Evolutionary conservation across 2,888 invertebrate species (phyloP).

Genomic region (Drosophila pseudotakahashii): DNA sequence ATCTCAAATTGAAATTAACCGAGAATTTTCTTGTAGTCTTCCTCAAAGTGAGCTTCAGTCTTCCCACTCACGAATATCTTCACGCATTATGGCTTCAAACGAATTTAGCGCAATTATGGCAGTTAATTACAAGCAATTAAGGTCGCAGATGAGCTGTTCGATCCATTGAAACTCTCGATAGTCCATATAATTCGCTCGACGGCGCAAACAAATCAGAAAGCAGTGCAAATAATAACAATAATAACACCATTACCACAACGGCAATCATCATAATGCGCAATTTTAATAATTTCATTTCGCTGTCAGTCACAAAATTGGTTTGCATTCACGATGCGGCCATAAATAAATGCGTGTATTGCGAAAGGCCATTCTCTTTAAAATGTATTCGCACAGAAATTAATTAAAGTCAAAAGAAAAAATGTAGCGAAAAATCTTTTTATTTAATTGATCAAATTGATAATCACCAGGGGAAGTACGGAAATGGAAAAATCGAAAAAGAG

Average conservation of each 20-base stretch:
- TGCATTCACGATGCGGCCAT: slow-evolving; percentile 33
- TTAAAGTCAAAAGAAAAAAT: slow-evolving; percentile 27
- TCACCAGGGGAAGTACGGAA: slow-evolving; percentile 15
- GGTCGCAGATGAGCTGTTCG: slow-evolving; percentile 23
- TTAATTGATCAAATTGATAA: slow-evolving; percentile 42
- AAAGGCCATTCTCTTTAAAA: slow-evolving; percentile 30
- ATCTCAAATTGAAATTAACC: slow-evolving; percentile 1
- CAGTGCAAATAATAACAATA: slow-evolving; percentile 57
- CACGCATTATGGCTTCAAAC: slow-evolving; percentile 24
- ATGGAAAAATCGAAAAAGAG: not conserved
- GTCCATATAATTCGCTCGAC: slow-evolving; percentile 28
- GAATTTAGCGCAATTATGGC: slow-evolving; percentile 40
- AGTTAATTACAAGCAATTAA: slow-evolving; percentile 72
- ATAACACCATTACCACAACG: slow-evolving; percentile 44
- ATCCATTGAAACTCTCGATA: slow-evolving; percentile 7
- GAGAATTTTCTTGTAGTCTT: not conserved
- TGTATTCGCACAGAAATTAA: slow-evolving; percentile 37
- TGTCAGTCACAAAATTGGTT: slow-evolving; percentile 60
- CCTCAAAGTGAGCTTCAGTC: not conserved
- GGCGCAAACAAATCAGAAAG: slow-evolving; percentile 62
- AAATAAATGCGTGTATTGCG: slow-evolving; percentile 26
- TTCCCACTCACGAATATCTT: not conserved
- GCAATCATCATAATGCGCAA: slow-evolving; percentile 54
- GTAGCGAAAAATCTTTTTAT: slow-evolving; percentile 24
- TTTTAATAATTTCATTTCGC: slow-evolving; percentile 72